These are phyloP conservation scores for Gambelia wislizenii DNA, from an alignment of 2,797 vertebrate genomes.

Conservation along the genomic window DNA sequence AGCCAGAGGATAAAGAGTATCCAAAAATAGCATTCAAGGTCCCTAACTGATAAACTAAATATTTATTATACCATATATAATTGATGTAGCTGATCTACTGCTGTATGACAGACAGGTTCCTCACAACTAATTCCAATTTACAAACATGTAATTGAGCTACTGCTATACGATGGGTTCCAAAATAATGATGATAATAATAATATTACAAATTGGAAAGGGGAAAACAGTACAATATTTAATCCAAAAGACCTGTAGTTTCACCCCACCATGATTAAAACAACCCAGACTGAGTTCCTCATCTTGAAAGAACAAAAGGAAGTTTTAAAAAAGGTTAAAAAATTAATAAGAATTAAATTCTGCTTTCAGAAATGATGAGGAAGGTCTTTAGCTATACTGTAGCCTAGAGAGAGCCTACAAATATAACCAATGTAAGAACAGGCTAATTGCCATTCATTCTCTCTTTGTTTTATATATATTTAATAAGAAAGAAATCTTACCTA, in stretches of 20 bases:
- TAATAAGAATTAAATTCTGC: neutral
- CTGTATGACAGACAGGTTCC: too few relatives aligned
- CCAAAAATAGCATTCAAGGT: too few relatives aligned
- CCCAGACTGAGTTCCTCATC: neutral
- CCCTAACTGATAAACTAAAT: neutral
- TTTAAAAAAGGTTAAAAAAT: too few relatives aligned
- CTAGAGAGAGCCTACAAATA: too few relatives aligned
- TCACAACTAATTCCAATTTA: too few relatives aligned
- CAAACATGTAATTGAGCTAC: too few relatives aligned
- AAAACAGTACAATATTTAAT: neutral
- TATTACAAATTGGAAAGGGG: neutral
- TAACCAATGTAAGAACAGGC: neutral
- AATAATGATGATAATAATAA: too few relatives aligned
- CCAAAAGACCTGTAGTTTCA: neutral
- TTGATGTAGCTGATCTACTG: neutral
- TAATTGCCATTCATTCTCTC: neutral
- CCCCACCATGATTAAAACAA: neutral
- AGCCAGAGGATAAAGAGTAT: too few relatives aligned
- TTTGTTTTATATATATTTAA: neutral
- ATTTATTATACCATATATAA: neutral
- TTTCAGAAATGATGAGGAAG: neutral
- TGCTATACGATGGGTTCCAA: too few relatives aligned
- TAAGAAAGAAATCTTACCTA: neutral
- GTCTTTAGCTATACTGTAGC: neutral
- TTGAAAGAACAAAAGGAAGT: neutral